Conservation (phyloP, 1,140 invertebrate genomes). For the Drosophila bipectinata region DNA sequence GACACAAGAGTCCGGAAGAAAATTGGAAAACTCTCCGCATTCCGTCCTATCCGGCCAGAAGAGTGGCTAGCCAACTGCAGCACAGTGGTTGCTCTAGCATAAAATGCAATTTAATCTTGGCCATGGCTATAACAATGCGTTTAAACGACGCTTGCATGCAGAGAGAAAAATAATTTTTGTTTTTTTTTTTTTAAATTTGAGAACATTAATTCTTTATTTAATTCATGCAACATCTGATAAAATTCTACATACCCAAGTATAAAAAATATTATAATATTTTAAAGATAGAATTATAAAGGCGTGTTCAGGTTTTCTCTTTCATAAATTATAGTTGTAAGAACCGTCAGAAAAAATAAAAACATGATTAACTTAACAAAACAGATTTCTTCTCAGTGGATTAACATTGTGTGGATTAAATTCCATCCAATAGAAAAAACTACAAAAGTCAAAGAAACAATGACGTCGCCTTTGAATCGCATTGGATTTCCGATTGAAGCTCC, state of each 20-base stretch:
- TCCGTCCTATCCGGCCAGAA: not conserved
- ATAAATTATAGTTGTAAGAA: no score
- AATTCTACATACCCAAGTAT: no score
- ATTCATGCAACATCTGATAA: no score
- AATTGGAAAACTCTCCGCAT: constrained; percentile 30
- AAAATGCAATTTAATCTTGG: constrained; percentile 60
- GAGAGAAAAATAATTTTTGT: not conserved
- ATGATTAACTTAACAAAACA: not conserved
- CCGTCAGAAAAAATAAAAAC: not conserved
- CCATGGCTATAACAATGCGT: constrained; percentile 35
- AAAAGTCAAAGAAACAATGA: constrained; percentile 27
- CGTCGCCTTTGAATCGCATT: constrained; percentile 16
- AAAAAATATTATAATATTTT: no score
- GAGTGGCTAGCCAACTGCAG: constrained; percentile 23
- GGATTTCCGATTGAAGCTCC: constrained; percentile 4
- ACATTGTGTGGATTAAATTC: constrained; percentile 49
- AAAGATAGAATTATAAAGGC: no score
- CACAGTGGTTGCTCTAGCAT: constrained; percentile 62
- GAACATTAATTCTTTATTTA: no score
- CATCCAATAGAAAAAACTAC: constrained; percentile 1
- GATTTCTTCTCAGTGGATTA: not conserved
- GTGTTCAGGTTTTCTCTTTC: no score
- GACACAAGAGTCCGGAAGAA: constrained; percentile 60
- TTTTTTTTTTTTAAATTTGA: not conserved
- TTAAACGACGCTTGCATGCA: not conserved